Evolutionary conservation across 2,113 vertebrate species (phyloP).

Genomic region (Tursiops truncatus): DNA sequence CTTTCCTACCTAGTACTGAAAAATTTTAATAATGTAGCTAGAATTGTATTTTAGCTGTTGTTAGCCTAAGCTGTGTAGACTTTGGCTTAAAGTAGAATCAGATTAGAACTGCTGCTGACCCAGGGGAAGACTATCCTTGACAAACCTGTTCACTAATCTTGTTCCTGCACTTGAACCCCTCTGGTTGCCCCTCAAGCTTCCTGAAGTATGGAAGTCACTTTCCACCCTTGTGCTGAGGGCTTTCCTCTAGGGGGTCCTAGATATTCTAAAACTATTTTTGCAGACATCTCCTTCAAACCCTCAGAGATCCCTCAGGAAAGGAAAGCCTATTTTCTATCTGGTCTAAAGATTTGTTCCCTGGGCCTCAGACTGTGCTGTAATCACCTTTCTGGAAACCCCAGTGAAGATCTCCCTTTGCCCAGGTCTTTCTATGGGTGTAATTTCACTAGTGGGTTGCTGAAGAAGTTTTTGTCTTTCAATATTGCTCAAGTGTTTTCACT

Average conservation of each 20-base stretch:
- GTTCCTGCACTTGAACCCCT: background rate
- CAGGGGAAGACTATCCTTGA: background rate
- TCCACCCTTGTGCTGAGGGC: background rate
- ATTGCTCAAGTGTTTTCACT: background rate
- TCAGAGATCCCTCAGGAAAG: background rate
- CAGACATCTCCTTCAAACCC: background rate
- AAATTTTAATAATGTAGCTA: slow-evolving; percentile 37
- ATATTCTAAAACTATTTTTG: background rate
- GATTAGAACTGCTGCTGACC: background rate
- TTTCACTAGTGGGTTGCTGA: background rate
- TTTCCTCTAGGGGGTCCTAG: background rate
- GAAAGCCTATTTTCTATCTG: background rate
- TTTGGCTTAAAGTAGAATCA: slow-evolving; percentile 22
- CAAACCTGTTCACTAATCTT: background rate
- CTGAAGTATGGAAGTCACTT: background rate
- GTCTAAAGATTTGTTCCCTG: background rate
- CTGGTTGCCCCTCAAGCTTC: background rate
- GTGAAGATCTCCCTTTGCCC: background rate
- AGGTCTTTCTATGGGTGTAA: background rate
- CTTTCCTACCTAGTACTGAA: background rate
- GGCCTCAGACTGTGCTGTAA: background rate
- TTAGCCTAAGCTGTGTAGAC: background rate
- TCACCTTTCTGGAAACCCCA: background rate
- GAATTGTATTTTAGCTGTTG: slow-evolving; percentile 56
- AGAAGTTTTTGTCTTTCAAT: slow-evolving; percentile 7